A percentile compares a stretch with the other conserved stretches of the same genome.
phyloP scores from a whole-genome alignment of 2,888 invertebrate species.

The Drosophila parthenogenetica region DNA sequence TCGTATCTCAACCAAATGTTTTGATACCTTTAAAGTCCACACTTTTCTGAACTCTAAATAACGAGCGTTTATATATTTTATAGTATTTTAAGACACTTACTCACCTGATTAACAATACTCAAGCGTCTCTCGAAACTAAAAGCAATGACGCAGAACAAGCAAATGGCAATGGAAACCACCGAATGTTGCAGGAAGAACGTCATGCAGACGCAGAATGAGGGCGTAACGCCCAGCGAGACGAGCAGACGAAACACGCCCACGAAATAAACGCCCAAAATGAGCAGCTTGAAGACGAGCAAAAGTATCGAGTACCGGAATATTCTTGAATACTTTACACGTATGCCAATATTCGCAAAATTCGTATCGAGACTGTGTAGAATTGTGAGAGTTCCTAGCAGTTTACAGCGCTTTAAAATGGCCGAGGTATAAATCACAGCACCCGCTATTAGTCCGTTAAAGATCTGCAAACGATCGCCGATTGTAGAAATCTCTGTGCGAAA shows the following conservation, averaged over 20 bases:
- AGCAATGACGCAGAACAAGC: constrained; percentile 81
- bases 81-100: constrained; percentile 11
- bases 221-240: constrained; percentile 74
- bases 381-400: constrained; percentile 73
- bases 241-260: constrained; percentile 81
- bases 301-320: constrained; percentile 81
- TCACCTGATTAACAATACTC: constrained; percentile 83
- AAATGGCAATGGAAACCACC: constrained; percentile 82
- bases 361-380: constrained; percentile 79
- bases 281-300: constrained; percentile 73
- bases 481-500: constrained; percentile 82
- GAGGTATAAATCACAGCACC: constrained; percentile 81
- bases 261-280: constrained; percentile 80
- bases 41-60: too few relatives aligned
- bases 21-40: too few relatives aligned
- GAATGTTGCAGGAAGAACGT: constrained; percentile 83
- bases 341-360: constrained; percentile 80
- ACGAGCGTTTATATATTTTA: too few relatives aligned
- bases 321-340: constrained; percentile 82
- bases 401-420: constrained; percentile 75
- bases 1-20: neutral
- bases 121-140: constrained; percentile 82
- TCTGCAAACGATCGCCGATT: constrained; percentile 82
- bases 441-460: constrained; percentile 81
- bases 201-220: constrained; percentile 81